Evolutionary conservation across 35 echinoderm and acorn worm species (phyloP).

Genomic region (Acanthaster planci): DNA sequence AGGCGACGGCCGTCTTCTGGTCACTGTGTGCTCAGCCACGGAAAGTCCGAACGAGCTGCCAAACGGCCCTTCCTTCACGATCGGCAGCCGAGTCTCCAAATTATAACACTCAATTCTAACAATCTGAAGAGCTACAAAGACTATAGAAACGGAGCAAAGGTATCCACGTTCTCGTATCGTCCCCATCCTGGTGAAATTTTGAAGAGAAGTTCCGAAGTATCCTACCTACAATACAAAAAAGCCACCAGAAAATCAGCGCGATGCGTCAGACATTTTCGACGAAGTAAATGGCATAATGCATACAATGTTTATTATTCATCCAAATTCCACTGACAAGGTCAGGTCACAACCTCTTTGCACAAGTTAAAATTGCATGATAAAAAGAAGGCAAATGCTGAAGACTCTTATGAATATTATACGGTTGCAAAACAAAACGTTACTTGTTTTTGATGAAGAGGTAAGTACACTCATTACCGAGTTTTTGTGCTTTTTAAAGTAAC

Average conservation of each 20-base stretch:
- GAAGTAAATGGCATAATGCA: too few species aligned
- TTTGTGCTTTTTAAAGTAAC: too few species aligned
- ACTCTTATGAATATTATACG: too few species aligned
- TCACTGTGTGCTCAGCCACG: slow-evolving; percentile 76
- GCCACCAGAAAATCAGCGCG: not conserved
- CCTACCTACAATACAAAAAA: too few species aligned
- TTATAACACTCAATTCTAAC: slow-evolving; percentile 60
- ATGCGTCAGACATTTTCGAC: not conserved
- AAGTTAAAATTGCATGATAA: not conserved
- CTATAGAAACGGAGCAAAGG: not conserved
- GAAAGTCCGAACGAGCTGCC: slow-evolving; percentile 94
- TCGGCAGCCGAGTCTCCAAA: slow-evolving; percentile 77
- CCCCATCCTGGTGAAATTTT: not conserved
- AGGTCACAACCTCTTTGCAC: not conserved
- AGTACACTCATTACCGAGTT: too few species aligned
- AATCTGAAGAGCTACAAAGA: not conserved
- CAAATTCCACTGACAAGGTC: too few species aligned
- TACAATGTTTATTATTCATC: too few species aligned
- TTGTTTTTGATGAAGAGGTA: too few species aligned
- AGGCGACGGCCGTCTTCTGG: not conserved
- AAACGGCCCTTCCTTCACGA: slow-evolving; percentile 80
- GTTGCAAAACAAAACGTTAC: too few species aligned
- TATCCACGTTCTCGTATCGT: not conserved
- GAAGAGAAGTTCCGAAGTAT: not conserved
- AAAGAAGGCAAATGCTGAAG: too few species aligned